Conservation (phyloP, 2,797 vertebrate genomes). For the Hoplostethus atlanticus region DNA sequence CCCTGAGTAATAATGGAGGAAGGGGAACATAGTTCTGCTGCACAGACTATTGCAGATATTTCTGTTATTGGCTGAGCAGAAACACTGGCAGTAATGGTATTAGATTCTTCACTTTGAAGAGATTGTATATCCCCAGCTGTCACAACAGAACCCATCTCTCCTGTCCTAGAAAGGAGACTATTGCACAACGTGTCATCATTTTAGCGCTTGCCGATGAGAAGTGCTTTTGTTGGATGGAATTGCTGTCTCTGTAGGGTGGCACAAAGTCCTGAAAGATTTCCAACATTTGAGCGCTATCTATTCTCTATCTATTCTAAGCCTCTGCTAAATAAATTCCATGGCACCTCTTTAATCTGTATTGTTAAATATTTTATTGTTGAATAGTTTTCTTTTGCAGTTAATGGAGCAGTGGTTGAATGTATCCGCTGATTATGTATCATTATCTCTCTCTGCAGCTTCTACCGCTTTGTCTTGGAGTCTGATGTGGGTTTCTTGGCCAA, state of each 20-base stretch:
- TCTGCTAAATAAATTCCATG: background rate
- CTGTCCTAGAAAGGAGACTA: conserved; percentile 51
- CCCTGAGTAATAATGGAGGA: conserved; percentile 40
- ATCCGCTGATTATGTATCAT: background rate
- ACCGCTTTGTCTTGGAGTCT: conserved; percentile 94
- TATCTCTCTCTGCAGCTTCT: conserved; percentile 88
- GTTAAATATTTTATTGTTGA: background rate
- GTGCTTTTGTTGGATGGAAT: conserved; percentile 30
- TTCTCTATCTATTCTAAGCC: background rate
- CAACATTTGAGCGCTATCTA: background rate
- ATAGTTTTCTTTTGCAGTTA: background rate
- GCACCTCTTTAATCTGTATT: background rate
- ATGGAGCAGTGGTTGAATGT: background rate
- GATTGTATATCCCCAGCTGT: conserved; percentile 62
- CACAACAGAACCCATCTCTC: conserved; percentile 55
- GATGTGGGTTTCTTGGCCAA: conserved; percentile 87
- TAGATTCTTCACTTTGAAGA: conserved; percentile 63
- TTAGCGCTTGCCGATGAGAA: conserved; percentile 37
- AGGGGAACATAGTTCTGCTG: conserved; percentile 34
- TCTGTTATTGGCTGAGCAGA: conserved; percentile 45
- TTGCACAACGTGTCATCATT: conserved; percentile 68
- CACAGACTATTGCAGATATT: conserved; percentile 31
- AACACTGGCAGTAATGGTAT: conserved; percentile 51
- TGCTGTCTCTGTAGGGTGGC: conserved; percentile 32
- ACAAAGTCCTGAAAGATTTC: conserved; percentile 11